A percentile compares a stretch with the other conserved stretches of the same genome.
Conservation (phyloP, 2,113 vertebrate species). For the Tachuris rubrigastra region DNA sequence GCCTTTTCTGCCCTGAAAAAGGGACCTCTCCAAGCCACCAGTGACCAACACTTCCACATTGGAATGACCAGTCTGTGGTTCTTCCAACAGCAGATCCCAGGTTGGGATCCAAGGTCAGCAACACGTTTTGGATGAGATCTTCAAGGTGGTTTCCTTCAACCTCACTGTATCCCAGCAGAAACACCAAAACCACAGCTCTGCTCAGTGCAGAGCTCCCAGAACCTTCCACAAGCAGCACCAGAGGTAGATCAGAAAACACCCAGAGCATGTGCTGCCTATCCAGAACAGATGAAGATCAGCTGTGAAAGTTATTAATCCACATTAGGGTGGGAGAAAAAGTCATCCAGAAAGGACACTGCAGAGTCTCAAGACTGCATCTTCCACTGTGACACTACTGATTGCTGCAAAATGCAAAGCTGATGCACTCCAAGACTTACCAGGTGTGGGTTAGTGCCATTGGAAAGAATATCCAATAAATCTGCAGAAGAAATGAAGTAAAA, state of each 20-base stretch:
- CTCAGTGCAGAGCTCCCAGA: background rate
- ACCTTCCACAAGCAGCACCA: background rate
- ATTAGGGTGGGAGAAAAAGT: background rate
- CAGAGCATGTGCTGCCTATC: background rate
- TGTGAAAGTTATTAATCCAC: background rate
- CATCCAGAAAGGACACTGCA: background rate
- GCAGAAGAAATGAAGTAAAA: slow-evolving; percentile 99
- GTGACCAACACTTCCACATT: background rate
- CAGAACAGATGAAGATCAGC: background rate
- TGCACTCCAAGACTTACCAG: slow-evolving; percentile 62
- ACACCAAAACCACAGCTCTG: background rate
- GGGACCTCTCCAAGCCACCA: background rate
- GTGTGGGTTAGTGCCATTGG: slow-evolving; percentile 88
- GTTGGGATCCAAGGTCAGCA: background rate
- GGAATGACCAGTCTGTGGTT: background rate
- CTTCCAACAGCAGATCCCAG: background rate
- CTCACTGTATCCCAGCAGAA: background rate
- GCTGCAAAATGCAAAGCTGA: background rate
- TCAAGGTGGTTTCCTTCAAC: background rate
- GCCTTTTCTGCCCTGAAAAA: background rate
- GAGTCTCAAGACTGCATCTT: background rate
- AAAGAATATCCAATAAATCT: slow-evolving; percentile 93
- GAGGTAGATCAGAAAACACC: background rate
- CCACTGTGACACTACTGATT: background rate
- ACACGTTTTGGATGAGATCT: background rate